These are phyloP conservation scores for Rana temporaria DNA, from an alignment of 2,113 vertebrate genomes.

Conservation along the genomic window DNA sequence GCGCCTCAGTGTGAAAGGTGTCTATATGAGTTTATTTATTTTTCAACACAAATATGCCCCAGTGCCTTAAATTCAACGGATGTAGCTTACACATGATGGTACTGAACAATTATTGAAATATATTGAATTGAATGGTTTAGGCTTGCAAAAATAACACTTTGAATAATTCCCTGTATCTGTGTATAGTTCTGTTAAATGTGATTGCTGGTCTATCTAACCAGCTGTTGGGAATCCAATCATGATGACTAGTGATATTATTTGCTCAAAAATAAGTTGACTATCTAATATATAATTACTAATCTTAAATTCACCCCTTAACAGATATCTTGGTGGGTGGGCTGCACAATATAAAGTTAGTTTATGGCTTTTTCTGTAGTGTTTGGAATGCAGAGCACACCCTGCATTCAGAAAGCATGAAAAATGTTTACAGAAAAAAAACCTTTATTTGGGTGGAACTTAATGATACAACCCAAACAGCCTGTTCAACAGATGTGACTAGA, in stretches of 20 bases:
- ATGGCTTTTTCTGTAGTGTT: background rate
- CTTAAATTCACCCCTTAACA: background rate
- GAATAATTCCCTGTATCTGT: too few relatives aligned
- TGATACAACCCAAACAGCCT: background rate
- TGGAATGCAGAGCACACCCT: conserved; percentile 27
- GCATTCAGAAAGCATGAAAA: conserved; percentile 29
- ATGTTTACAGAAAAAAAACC: conserved; percentile 10
- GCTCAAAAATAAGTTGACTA: background rate
- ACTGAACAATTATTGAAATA: too few relatives aligned
- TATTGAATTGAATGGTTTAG: too few relatives aligned
- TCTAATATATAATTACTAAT: background rate
- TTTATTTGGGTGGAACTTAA: conserved; percentile 16
- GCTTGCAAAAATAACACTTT: too few relatives aligned
- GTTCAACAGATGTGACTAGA: conserved; percentile 1
- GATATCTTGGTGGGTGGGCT: conserved; percentile 26
- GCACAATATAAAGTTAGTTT: conserved; percentile 19
- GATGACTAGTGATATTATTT: background rate
- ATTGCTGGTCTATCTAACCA: too few relatives aligned
- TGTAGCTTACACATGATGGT: too few relatives aligned
- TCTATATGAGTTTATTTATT: too few relatives aligned
- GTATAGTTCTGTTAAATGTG: too few relatives aligned
- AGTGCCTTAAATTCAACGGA: too few relatives aligned
- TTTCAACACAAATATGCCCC: too few relatives aligned
- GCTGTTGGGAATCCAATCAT: too few relatives aligned
- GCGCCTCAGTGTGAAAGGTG: too few relatives aligned